Percentiles rank a stretch among this genome's conserved stretches.
phyloP scores from a whole-genome alignment of 2,888 invertebrate genomes.

The Synergus itoensis region DNA sequence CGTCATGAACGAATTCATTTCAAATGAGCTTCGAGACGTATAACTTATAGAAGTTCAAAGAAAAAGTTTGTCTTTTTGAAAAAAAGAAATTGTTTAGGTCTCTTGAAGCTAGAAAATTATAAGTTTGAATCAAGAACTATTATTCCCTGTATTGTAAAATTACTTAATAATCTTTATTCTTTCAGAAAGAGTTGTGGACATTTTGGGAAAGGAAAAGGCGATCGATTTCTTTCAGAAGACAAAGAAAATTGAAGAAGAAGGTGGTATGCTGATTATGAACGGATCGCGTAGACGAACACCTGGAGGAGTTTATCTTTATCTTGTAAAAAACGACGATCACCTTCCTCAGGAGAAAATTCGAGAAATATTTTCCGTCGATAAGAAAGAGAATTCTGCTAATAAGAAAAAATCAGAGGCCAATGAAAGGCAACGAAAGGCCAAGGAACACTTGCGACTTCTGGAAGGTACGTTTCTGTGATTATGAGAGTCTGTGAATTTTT shows the following conservation, averaged over 20 bases:
- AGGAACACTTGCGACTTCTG: conserved; percentile 80
- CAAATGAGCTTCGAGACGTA: not conserved
- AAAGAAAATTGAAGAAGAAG: conserved; percentile 89
- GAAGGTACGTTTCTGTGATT: conserved; percentile 64
- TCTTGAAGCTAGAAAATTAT: no score
- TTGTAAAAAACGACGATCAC: conserved; percentile 86
- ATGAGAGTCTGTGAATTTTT: not conserved
- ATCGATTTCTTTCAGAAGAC: conserved; percentile 88
- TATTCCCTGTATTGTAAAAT: conserved; percentile 16
- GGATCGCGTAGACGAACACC: conserved; percentile 90
- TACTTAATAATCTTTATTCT: conserved; percentile 58
- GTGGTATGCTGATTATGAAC: conserved; percentile 93
- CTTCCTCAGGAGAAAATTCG: conserved; percentile 84
- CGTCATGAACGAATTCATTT: not conserved
- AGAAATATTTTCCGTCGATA: conserved; percentile 85
- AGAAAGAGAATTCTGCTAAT: conserved; percentile 80
- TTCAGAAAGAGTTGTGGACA: conserved; percentile 85
- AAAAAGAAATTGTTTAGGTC: no score
- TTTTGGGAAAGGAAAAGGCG: conserved; percentile 86
- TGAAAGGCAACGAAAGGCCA: conserved; percentile 82
- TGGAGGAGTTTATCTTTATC: conserved; percentile 91
- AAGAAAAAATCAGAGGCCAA: conserved; percentile 80
- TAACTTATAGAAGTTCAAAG: no score
- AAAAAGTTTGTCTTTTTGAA: no score
- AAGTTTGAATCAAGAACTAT: not conserved